phyloP scores from a whole-genome alignment of 2,888 invertebrate genomes.

The Mesoligia furuncula region DNA sequence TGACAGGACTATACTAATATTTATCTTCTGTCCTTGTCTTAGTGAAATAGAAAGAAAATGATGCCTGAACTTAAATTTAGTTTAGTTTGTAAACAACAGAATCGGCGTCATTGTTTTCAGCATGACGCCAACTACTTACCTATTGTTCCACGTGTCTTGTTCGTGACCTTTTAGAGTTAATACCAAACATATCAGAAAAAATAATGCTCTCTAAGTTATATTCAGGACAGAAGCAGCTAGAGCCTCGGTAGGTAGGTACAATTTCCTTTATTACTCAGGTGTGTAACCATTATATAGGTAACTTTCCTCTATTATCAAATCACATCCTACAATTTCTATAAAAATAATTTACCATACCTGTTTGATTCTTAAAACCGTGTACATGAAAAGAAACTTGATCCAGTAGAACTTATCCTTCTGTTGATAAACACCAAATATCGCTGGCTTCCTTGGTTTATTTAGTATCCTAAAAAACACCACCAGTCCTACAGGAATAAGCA shows the following conservation, averaged over 20 bases:
- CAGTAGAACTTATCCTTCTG: conserved; percentile 87
- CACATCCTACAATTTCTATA: neutral
- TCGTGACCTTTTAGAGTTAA: neutral
- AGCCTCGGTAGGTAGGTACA: neutral
- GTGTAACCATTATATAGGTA: neutral
- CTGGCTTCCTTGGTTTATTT: conserved; percentile 78
- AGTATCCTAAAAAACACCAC: conserved; percentile 79
- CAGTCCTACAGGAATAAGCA: conserved; percentile 73
- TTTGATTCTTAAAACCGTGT: conserved; percentile 78
- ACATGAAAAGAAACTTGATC: conserved; percentile 88
- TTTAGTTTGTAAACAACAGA: too few species aligned
- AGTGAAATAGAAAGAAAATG: too few species aligned
- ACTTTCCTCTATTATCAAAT: neutral
- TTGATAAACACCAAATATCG: conserved; percentile 89
- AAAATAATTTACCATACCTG: conserved; percentile 80
- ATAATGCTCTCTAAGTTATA: neutral
- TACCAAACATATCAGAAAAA: neutral
- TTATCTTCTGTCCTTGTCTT: too few species aligned
- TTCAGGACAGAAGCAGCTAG: neutral
- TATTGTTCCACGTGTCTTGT: neutral
- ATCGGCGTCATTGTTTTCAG: too few species aligned
- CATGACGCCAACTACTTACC: neutral
- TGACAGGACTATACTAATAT: too few species aligned
- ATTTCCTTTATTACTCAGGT: neutral
- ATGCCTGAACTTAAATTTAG: too few species aligned